Percentiles rank a stretch among this genome's conserved stretches.
These are phyloP conservation scores for Electrona antarctica DNA, from an alignment of 2,113 vertebrate species.

Conservation along the genomic window DNA sequence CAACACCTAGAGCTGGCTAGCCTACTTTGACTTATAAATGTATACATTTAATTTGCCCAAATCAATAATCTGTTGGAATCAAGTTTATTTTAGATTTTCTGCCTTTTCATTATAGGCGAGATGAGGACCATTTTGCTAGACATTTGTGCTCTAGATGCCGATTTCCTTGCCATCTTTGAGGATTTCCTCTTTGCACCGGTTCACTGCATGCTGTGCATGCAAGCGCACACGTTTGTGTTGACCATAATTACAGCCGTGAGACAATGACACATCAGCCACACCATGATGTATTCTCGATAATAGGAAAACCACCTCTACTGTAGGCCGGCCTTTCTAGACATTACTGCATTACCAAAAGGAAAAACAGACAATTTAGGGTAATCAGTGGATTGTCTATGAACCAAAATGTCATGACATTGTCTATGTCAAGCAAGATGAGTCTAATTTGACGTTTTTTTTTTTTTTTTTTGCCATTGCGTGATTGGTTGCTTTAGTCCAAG, in stretches of 20 bases:
- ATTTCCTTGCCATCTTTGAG: not conserved
- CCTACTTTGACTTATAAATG: too few species aligned
- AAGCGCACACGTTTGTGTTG: constrained; percentile 23
- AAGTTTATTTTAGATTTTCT: too few species aligned
- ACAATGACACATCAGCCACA: constrained; percentile 55
- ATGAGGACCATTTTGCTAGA: too few species aligned
- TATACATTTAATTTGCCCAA: too few species aligned
- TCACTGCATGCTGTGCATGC: constrained; percentile 4
- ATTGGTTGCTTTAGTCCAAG: constrained; percentile 58
- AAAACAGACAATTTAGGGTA: constrained; percentile 45
- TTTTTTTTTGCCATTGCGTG: constrained; percentile 40
- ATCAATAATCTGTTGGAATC: too few species aligned
- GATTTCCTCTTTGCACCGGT: not conserved
- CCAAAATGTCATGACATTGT: too few species aligned
- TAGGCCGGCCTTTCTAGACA: constrained; percentile 49
- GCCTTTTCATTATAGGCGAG: too few species aligned
- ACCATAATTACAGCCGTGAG: constrained; percentile 47
- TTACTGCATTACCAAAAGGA: constrained; percentile 55
- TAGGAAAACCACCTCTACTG: constrained; percentile 42
- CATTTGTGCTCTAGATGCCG: not conserved
- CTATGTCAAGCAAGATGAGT: constrained; percentile 46
- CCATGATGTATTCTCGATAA: constrained; percentile 40
- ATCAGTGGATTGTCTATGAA: constrained; percentile 43
- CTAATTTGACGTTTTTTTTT: constrained; percentile 39
- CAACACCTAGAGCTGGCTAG: too few species aligned